Base-by-base conservation (phyloP, 2,888 invertebrate species). In the Ypsolopha scabrella region DNA sequence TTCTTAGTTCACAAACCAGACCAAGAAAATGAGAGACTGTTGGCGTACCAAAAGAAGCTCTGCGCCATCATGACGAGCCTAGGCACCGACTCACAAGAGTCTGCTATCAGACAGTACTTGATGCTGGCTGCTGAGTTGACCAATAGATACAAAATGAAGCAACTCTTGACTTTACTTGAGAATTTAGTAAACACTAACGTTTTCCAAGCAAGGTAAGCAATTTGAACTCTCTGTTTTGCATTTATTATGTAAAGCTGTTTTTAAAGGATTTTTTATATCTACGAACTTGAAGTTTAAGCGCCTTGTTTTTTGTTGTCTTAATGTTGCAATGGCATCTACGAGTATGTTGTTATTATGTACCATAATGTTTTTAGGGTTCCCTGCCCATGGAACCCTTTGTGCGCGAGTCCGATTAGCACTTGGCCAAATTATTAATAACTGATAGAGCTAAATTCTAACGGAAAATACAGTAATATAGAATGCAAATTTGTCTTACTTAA, bases 1-100 rank as follows among this genome's bases (percentile, higher is more conserved):
- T 95, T 94, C 62, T 88, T 97, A 53, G 92, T 95, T 1, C 93
- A 95, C 64, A 91, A 92, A 59, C 87, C 90, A 13, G 90, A 91
- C 50, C 88, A 89, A 53, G 93, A 95, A 68, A 87, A 83, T 57
- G 91, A 92, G 59, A 92, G 92, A 69, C 80, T 91, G 35, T 75
- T 88, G 41, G 77, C 85, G 65, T 93, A 93, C 78, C 90, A 92
- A 60, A 90, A 91, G 57, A 92, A 91, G 57, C 75, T 97, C 38
- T 90, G 90, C 52, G 81, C 81, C 11, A 88, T 91, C 1, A 91
- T 96, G 78, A 87, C 88, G 34, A 89, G 89, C 36, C 71, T 92
- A 24, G 88, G 90, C 47, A 87, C 89, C 39, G 96, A 96, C 57
- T 88, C 91, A 54, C 90, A 94, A 56, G 96, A 96, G 60, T 82